Conservation (phyloP, 2,888 invertebrate species). For the Leptinotarsa rubiginosa region DNA sequence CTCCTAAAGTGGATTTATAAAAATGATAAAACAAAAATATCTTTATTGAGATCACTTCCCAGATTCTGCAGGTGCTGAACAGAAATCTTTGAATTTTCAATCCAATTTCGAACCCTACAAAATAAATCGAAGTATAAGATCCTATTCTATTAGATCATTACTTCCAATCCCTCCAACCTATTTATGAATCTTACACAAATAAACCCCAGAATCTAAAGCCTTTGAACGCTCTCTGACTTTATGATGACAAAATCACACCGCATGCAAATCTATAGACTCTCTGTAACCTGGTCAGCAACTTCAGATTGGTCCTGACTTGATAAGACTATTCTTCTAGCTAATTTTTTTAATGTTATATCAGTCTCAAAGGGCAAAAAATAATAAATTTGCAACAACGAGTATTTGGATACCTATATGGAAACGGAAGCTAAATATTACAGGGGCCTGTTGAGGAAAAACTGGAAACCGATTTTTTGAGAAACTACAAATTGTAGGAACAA, state of each 20-base stretch:
- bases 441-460: slow-evolving; percentile 18
- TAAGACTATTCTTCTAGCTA: slow-evolving; percentile 35
- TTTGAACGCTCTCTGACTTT: slow-evolving; percentile 11
- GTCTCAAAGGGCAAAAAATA: slow-evolving; percentile 67
- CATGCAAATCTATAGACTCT: slow-evolving; percentile 5
- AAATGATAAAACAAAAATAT: neutral
- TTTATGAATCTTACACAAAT: neutral
- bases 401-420: slow-evolving; percentile 48
- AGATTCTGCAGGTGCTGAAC: neutral
- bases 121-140: neutral
- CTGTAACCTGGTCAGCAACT: slow-evolving; percentile 42
- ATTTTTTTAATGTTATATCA: slow-evolving; percentile 60
- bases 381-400: slow-evolving; percentile 50
- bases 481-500: too few relatives aligned
- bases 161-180: neutral
- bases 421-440: slow-evolving; percentile 54
- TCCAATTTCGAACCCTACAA: neutral
- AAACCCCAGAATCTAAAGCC: neutral
- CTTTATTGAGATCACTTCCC: neutral
- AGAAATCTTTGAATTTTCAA: neutral
- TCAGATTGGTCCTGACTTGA: slow-evolving; percentile 58
- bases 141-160: neutral
- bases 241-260: slow-evolving; percentile 12
- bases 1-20: neutral
- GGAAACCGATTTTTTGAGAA: too few relatives aligned